Evolutionary conservation across 2,113 vertebrate species (phyloP).

Genomic region (Forbesichthys papilliferus): DNA sequence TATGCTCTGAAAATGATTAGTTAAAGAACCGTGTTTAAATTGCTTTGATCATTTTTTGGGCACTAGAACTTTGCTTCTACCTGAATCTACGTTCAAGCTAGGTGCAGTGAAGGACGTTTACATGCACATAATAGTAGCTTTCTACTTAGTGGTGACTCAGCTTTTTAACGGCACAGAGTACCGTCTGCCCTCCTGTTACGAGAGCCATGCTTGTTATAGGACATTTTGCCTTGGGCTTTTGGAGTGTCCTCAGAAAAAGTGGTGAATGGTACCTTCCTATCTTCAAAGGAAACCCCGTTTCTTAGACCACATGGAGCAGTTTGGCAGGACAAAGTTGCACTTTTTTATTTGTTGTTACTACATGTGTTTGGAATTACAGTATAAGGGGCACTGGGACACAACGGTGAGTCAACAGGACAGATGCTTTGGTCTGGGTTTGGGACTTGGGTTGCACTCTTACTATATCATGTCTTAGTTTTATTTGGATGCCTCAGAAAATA

Average conservation of each 20-base stretch:
- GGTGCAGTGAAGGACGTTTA: neutral
- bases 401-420: no score
- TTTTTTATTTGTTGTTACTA: slow-evolving; percentile 36
- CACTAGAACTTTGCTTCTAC: neutral
- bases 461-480: no score
- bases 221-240: slow-evolving; percentile 37
- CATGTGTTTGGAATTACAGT: slow-evolving; percentile 43
- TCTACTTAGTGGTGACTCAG: slow-evolving; percentile 15
- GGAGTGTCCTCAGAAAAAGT: slow-evolving; percentile 38
- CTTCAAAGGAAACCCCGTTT: slow-evolving; percentile 48
- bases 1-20: neutral
- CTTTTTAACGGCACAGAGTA: slow-evolving; percentile 1
- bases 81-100: neutral
- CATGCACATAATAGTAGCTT: neutral
- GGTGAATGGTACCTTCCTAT: slow-evolving; percentile 43
- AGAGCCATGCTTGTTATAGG: slow-evolving; percentile 14
- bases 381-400: neutral
- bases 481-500: no score
- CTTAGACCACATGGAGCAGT: slow-evolving; percentile 43
- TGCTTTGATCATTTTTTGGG: neutral
- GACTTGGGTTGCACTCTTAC: no score
- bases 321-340: slow-evolving; percentile 32
- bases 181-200: slow-evolving; percentile 19
- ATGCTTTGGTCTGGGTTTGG: no score
- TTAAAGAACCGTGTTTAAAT: neutral